phyloP scores from a whole-genome alignment of 1,140 invertebrate species.

The Tetraneura akinire region DNA sequence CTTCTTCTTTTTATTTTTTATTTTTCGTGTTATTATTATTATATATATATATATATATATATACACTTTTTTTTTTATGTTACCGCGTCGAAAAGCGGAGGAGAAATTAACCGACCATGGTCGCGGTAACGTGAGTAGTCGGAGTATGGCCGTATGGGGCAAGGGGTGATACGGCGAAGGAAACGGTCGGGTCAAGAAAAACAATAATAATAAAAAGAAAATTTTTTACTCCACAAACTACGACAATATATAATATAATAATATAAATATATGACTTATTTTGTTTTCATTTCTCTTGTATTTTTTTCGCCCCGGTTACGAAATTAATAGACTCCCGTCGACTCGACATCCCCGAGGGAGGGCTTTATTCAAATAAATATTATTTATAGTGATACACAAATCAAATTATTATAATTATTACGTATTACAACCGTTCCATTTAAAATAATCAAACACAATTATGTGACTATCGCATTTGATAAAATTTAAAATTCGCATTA shows the following conservation, averaged over 20 bases:
- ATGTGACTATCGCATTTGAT: too few relatives aligned
- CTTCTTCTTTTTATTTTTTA: background rate
- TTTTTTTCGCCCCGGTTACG: background rate
- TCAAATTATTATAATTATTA: too few relatives aligned
- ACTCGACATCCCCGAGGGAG: background rate
- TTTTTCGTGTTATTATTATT: slow-evolving; percentile 6
- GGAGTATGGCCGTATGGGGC: too few relatives aligned
- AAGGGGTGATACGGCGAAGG: background rate
- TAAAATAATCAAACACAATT: too few relatives aligned
- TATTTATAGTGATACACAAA: too few relatives aligned
- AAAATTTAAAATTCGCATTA: too few relatives aligned
- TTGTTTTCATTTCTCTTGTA: background rate
- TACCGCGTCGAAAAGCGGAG: background rate
- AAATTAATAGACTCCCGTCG: slow-evolving; percentile 15
- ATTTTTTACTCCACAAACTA: background rate
- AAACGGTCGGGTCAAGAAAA: background rate
- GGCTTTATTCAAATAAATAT: too few relatives aligned
- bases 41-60: background rate
- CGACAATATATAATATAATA: background rate
- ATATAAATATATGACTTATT: slow-evolving; percentile 9
- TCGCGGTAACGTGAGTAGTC: background rate
- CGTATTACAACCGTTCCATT: too few relatives aligned
- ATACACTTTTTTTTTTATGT: slow-evolving; percentile 9
- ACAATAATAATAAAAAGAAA: slow-evolving; percentile 28
- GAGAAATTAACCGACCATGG: slow-evolving; percentile 49